Conservation (phyloP, 2,888 invertebrate species). For the Theodoxus fluviatilis region DNA sequence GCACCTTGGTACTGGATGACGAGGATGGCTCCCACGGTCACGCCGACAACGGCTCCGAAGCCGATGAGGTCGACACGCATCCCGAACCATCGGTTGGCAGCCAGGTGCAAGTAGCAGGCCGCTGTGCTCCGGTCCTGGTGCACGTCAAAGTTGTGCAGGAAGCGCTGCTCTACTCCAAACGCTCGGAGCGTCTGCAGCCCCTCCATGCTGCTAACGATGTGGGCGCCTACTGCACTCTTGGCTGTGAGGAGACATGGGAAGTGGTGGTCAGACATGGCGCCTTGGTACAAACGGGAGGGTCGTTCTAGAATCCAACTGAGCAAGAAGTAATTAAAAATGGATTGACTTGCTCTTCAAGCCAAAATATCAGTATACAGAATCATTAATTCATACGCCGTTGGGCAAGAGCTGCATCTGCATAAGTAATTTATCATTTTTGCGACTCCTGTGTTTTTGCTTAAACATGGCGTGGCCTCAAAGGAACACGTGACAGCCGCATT, state of each 20-base stretch:
- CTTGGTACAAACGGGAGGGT: no score
- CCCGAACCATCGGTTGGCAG: conserved; percentile 47
- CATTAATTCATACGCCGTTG: no score
- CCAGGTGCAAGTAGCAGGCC: conserved; percentile 45
- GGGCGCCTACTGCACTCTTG: conserved; percentile 44
- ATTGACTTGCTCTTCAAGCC: no score
- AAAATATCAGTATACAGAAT: no score
- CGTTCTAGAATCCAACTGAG: no score
- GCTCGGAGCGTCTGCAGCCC: conserved; percentile 45
- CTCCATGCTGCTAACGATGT: conserved; percentile 46
- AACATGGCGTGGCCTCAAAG: no score
- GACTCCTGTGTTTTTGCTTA: background rate
- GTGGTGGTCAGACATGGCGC: background rate
- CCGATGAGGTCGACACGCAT: conserved; percentile 44
- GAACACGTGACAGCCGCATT: no score
- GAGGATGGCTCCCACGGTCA: conserved; percentile 35
- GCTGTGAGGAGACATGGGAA: conserved; percentile 32
- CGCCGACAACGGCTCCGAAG: conserved; percentile 37
- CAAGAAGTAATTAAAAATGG: no score
- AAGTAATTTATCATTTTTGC: background rate
- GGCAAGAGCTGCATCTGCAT: no score
- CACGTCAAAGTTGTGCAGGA: conserved; percentile 46
- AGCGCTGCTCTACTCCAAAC: conserved; percentile 41
- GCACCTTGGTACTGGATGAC: conserved; percentile 39
- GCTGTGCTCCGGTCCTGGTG: conserved; percentile 65